Conservation (phyloP, 2,797 vertebrate species). For the Falco biarmicus region DNA sequence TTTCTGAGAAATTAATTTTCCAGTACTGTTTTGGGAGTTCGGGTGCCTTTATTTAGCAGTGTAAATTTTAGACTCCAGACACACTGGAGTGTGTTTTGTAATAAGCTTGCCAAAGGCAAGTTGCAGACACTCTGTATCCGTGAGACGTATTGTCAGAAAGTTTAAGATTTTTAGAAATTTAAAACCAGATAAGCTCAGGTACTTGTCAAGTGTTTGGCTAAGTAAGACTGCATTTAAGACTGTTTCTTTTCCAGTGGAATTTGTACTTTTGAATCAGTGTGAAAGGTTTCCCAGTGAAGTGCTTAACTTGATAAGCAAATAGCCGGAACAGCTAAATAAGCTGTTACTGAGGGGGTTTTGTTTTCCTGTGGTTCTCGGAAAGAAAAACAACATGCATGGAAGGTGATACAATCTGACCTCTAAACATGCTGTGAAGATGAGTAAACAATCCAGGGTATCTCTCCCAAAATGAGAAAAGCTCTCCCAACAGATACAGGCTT, state of each 20-base stretch:
- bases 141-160: neutral
- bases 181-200: neutral
- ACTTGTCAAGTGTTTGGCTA: neutral
- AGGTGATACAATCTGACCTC: slow-evolving; percentile 26
- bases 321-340: neutral
- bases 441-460: neutral
- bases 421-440: neutral
- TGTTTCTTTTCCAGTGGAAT: neutral
- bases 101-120: neutral
- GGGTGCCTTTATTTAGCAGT: neutral
- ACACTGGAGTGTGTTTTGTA: neutral
- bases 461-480: neutral
- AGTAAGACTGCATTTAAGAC: neutral
- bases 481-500: neutral
- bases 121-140: neutral
- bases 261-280: neutral
- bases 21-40: neutral
- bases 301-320: neutral
- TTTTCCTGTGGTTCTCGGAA: neutral
- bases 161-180: neutral
- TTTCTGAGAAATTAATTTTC: slow-evolving; percentile 2
- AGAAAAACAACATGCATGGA: neutral
- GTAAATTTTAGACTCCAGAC: neutral
- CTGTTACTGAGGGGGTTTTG: neutral
- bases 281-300: neutral